Evolutionary conservation across 2,113 vertebrate genomes (phyloP), one percentile per base, ranked within the genome.

Genomic region (Catharus minimus): DNA sequence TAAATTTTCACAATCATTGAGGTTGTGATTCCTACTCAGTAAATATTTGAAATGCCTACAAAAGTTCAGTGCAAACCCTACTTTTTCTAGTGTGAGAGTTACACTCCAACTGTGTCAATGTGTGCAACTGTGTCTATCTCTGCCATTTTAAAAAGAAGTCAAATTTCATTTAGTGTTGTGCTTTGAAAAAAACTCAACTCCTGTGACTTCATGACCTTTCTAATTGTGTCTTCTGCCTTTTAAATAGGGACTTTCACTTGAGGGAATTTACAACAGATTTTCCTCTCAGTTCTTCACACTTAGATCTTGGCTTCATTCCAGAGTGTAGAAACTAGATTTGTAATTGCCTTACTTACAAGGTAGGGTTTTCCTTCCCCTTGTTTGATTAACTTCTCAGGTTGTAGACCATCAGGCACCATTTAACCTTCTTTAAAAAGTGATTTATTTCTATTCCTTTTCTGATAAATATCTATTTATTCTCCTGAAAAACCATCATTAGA

Each of bases 331-430:
- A 89, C 65, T 69, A 65, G 58, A 43, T 92, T 92, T 95, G 81
- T 85, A 87, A 89, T 76, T 84, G 78, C 50, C 58, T 66, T 94
- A 92, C 93, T 95, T 95, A 95, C 83, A 89, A 92, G 71, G 86
- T 66, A 74, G 21, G 9, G 16, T 78, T 88, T 61, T 13, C n/a
- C 30, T 20, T 8, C n/a, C 33, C 24, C 41, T 74, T 90, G 62
- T 85, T 94, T 92, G 83, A 81, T 82, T 86, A 92, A 78, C 41
- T 84, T 87, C 53, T 36, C 50, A 55, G 50, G 53, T 52, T 82
- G 66, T 66, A 93, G 92, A 93, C 83, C 73, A 38, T 58, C 15
- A 76, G 93, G 78, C 13, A 0, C 90, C 81, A 46, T 43, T 84
- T 90, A 75, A 53, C 21, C 32, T 50, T 74, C 66, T 65, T 21